Base-by-base conservation (phyloP, 2,797 vertebrate genomes). In the Tiaroga cobitis region DNA sequence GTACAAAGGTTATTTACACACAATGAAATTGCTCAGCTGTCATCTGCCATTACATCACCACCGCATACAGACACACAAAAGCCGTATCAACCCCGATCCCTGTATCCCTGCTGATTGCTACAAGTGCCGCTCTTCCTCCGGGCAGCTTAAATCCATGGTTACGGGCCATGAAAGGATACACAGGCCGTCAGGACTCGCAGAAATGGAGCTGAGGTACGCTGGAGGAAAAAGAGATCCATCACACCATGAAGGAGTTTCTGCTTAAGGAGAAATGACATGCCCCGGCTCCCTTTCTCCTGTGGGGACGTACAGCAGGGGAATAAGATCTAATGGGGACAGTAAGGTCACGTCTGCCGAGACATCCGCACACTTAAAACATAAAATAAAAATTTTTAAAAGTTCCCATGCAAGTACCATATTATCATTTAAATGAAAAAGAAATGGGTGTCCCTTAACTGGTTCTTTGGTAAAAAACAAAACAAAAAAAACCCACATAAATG, bases 1-100 rank as follows among this genome's bases (percentile, higher is more conserved):
- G 41, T 56, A 29, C 70, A 78, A 80, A 88, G 86, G 83, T 87
- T 87, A 81, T 87, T 76, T 80, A 82, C 78, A 86, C 83, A 82
- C 81, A 84, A 82, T 87, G 83, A 82, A 56, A 37, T 76, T 68
- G 54, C 59, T 84, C 81, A 73, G 41, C 84, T 87, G 86, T 87
- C 87, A 86, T 76, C 74, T 82, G 81, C 74, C 43, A 82, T 82
- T 84, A 84, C 86, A 86, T 87, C 81, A 84, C 78, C 39, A 13
- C 26, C 2, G 16, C 29, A 13, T 73, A 75, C 43, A 81, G 24
- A 85, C 56, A 75, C 78, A 68, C 85, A 78, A 43, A 83, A 84
- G 49, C 63, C 74, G 74, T 78, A 84, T 77, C 59, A 77, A 49
- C 41, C 34, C 65, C 49, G 37, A 84, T 77, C 67, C 73, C 73